Base-by-base conservation (phyloP, 2,797 vertebrate species). In the Bryconaethiops microstoma region DNA sequence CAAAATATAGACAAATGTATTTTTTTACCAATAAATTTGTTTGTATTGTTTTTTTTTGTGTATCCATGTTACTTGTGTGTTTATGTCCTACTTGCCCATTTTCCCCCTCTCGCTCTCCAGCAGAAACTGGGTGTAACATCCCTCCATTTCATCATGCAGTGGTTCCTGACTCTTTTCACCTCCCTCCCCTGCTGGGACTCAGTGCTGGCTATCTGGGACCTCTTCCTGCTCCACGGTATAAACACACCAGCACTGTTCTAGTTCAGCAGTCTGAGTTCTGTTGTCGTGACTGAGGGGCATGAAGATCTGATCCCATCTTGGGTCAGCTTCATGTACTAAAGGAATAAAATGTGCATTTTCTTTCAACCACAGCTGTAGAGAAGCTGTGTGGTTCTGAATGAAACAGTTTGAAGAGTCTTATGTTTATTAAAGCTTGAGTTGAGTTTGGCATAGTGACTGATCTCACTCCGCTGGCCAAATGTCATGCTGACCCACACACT, bases 161-260 rank as follows among this genome's bases (percentile, higher is more conserved):
- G 93, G 93, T 94, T 95, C 86, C 90, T 94, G 73, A 91, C 92
- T 7, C 91, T 94, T 69, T 94, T 95, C 89, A 94, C 93, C 82
- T 93, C 91, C 76, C 87, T 94, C 73, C 93, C 94, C 77, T 94
- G 93, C 87, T 95, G 93, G 94, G 93, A 95, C 86, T 90, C 94
- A 8, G 93, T 95, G 50, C 87, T 93, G 40, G 92, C 92, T 71
- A 85, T 92, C 85, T 94, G 93, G 94, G 94, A 95, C 82, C 88
- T 94, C 78, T 90, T 94, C 82, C 87, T 93, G 79, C 89, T 94
- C n/a, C 86, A 94, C 0, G 93, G 94, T 94, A 84, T 77, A 65
- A 48, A 60, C 19, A 57, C 54, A 40, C 21, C 21, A 55, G 54
- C 17, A 55, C 2, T 57, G 19, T 29, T 55, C 10, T 10, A n/a